Base-by-base conservation (phyloP, 2,797 vertebrate species). In the Allobates femoralis region DNA sequence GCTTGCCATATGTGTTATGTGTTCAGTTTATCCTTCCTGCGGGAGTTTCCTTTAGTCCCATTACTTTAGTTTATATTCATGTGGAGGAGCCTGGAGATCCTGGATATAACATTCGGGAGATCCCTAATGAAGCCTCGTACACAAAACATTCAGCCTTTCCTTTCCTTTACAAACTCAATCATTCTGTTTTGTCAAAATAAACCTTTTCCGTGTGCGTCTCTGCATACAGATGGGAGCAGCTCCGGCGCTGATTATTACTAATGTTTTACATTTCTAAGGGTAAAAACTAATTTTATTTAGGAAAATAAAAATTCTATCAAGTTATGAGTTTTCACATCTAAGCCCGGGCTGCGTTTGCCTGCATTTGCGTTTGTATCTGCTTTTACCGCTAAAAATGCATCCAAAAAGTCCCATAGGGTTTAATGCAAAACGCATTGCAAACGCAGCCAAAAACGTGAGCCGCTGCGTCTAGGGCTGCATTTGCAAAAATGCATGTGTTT, bases 41-140 rank as follows among this genome's bases (percentile, higher is more conserved):
- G 81, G 91, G 94, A 93, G 88, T 89, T 88, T 90, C 90, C 90
- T 92, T 91, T 91, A 91, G 93, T 91, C 92, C 93, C 93, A 90
- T 90, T 92, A 90, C 92, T 93, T 93, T 90, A 92, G 91, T 94
- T 94, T 94, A 94, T 95, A 95, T 95, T 95, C 94, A 94, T 94
- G 93, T 91, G 88, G 89, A 90, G 90, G 92, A 93, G 91, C 91
- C 83, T 66, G 90, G 91, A 90, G 93, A 93, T 73, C 26, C 90
- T 90, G 92, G 94, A 95, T 92, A 92, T 89, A 92, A 92, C 94
- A 91, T 94, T 93, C 90, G 94, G 94, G 95, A 95, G 90, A 90
- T 87, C 82, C 85, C 88, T 90, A 92, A 93, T 91, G 93, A 89
- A 50, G 85, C 89, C 88, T 83, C 4, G 15, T 91, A 87, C 74